phyloP scores from a whole-genome alignment of 2,113 vertebrate genomes.

The Pachyramphus minor region DNA sequence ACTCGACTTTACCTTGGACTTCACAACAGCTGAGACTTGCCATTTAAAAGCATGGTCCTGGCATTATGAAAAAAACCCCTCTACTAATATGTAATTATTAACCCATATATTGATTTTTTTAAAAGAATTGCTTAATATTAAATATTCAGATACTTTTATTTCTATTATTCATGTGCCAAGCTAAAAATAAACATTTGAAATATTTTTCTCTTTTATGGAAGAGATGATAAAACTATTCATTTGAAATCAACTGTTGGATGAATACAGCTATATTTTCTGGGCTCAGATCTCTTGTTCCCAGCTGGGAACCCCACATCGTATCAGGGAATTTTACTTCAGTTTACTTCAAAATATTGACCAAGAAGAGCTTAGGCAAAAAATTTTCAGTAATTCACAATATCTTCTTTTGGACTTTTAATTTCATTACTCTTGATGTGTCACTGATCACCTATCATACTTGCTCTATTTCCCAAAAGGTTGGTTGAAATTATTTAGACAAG shows the following conservation, averaged over 20 bases:
- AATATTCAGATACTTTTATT: background rate
- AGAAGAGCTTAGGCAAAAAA: background rate
- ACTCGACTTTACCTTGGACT: constrained; percentile 19
- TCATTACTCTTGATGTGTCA: background rate
- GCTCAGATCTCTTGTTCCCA: background rate
- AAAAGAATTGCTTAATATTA: background rate
- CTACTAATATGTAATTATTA: background rate
- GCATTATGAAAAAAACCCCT: background rate
- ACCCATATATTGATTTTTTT: background rate
- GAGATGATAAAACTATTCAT: background rate
- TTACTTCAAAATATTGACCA: background rate
- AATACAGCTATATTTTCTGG: background rate
- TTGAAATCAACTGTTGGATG: background rate
- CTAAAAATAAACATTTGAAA: constrained; percentile 26
- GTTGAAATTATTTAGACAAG: background rate
- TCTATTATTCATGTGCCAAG: background rate
- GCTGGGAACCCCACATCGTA: background rate
- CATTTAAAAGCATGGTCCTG: background rate
- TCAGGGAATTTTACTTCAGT: background rate
- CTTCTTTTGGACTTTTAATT: background rate
- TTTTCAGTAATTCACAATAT: background rate
- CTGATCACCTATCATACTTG: background rate
- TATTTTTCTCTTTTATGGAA: constrained; percentile 43
- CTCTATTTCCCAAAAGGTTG: background rate
- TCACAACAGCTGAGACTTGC: constrained; percentile 38